Evolutionary conservation across 2,113 vertebrate species (phyloP).

Genomic region (Colius striatus): DNA sequence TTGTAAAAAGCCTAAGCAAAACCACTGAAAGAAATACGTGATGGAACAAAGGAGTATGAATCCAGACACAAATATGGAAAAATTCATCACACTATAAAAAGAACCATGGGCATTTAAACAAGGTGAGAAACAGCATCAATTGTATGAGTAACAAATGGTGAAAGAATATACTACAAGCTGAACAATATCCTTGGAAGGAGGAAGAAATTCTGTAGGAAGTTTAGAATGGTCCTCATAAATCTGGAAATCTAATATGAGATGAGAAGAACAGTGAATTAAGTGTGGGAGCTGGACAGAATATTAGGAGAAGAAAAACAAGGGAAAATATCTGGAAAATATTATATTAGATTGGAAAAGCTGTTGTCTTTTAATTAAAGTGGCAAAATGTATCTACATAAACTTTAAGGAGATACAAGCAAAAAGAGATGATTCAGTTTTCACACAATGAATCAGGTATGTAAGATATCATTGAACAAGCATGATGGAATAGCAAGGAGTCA

Average conservation of each 20-base stretch:
- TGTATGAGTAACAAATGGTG: slow-evolving; percentile 17
- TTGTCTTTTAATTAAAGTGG: not conserved
- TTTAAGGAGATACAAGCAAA: not conserved
- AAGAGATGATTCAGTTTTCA: not conserved
- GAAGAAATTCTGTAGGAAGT: slow-evolving; percentile 20
- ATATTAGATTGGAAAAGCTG: not conserved
- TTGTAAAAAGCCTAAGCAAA: slow-evolving; percentile 23
- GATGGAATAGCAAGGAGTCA: not conserved
- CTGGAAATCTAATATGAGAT: slow-evolving; percentile 3
- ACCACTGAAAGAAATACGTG: slow-evolving; percentile 25
- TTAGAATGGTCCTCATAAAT: slow-evolving; percentile 24
- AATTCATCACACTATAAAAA: slow-evolving; percentile 50
- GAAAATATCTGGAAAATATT: not conserved
- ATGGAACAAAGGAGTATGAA: slow-evolving; percentile 35
- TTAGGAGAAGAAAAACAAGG: not conserved
- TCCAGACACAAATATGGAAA: slow-evolving; percentile 30
- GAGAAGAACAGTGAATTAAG: not conserved
- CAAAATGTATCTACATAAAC: not conserved
- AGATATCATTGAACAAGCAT: not conserved
- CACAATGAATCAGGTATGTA: not conserved
- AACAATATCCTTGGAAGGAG: slow-evolving; percentile 10
- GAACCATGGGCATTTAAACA: slow-evolving; percentile 31
- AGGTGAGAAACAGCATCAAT: slow-evolving; percentile 35
- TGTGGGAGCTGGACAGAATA: not conserved
- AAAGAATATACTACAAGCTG: not conserved